Evolutionary conservation across 1,140 invertebrate species (phyloP).

Genomic region (Magallana gigas): DNA sequence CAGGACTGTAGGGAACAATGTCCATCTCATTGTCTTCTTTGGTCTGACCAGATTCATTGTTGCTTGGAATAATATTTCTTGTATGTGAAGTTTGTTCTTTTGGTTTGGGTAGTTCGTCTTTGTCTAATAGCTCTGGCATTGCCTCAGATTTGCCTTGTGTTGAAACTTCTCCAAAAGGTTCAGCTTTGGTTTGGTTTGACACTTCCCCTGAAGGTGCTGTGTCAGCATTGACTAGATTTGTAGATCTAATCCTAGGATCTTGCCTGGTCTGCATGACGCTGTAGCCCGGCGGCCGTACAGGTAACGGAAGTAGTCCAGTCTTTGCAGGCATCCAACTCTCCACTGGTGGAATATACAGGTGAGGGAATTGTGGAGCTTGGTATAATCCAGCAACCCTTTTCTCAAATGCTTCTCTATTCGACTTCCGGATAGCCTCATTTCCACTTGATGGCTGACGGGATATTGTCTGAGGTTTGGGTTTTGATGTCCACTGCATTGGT

Average conservation of each 20-base stretch:
- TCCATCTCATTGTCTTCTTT: not conserved
- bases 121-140: too few relatives aligned
- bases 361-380: not conserved
- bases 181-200: not conserved
- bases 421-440: slow-evolving; percentile 5
- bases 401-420: slow-evolving; percentile 29
- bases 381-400: slow-evolving; percentile 32
- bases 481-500: not conserved
- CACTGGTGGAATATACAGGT: slow-evolving; percentile 14
- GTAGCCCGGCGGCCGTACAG: not conserved
- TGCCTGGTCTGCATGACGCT: not conserved
- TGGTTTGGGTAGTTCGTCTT: not conserved
- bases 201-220: not conserved
- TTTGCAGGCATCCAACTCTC: not conserved
- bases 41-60: too few relatives aligned
- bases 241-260: not conserved
- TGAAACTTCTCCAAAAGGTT: not conserved
- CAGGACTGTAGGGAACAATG: not conserved
- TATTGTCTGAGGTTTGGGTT: not conserved
- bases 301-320: not conserved
- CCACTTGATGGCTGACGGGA: not conserved
- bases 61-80: not conserved
- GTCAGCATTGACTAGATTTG: not conserved
- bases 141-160: not conserved
- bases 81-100: not conserved